phyloP scores from a whole-genome alignment of 2,888 invertebrate genomes.

The Limnephilus rhombicus region DNA sequence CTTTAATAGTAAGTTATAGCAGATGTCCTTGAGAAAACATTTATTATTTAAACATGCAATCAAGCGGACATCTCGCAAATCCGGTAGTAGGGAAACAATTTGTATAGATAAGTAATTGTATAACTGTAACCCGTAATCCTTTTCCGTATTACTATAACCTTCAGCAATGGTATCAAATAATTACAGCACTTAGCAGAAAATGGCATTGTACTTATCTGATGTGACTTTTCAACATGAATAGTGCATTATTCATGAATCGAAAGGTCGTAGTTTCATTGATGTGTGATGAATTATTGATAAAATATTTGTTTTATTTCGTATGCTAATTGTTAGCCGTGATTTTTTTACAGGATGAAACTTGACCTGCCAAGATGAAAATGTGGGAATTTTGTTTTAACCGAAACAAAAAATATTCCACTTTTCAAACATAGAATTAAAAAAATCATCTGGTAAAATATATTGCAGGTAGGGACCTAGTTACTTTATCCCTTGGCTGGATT shows the following conservation, averaged over 20 bases:
- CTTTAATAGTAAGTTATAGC: not conserved
- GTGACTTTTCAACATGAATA: not conserved
- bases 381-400: no score
- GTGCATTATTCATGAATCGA: not conserved
- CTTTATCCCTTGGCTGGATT: no score
- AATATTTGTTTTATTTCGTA: no score
- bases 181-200: not conserved
- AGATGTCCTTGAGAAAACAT: not conserved
- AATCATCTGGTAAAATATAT: no score
- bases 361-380: no score
- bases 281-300: not conserved
- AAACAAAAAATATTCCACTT: no score
- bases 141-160: not conserved
- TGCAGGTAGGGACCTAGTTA: no score
- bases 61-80: not conserved
- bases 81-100: not conserved
- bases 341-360: no score
- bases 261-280: not conserved
- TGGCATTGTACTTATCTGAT: not conserved
- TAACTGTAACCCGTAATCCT: not conserved
- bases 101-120: not conserved
- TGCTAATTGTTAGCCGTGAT: no score
- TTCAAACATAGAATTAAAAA: no score
- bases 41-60: not conserved
- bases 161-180: not conserved